phyloP scores from a whole-genome alignment of 2,113 vertebrate genomes.

The Zapornia atra region DNA sequence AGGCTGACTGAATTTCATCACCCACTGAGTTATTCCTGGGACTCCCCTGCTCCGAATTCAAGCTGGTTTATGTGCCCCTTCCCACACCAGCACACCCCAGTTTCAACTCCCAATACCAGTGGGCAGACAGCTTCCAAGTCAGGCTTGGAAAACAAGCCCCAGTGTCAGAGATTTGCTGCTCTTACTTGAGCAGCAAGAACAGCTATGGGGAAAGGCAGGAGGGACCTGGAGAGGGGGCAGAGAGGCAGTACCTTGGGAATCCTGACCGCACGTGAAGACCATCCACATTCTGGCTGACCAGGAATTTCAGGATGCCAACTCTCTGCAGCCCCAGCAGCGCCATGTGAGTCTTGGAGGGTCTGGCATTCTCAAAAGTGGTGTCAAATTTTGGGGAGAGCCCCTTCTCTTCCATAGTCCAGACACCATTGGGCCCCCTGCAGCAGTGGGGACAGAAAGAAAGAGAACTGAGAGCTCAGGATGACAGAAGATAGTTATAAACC shows the following conservation, averaged over 20 bases:
- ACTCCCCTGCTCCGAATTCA: not conserved
- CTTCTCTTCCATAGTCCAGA: constrained; percentile 95
- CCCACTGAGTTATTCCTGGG: not conserved
- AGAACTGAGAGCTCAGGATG: not conserved
- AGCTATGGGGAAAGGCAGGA: not conserved
- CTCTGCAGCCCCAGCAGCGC: constrained; percentile 90
- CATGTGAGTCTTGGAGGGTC: constrained; percentile 92
- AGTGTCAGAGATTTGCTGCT: not conserved
- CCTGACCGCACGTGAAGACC: constrained; percentile 94
- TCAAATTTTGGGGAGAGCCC: constrained; percentile 91
- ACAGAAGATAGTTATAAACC: not conserved
- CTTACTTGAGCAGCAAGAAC: not conserved
- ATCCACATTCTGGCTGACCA: constrained; percentile 97
- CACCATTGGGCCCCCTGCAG: constrained; percentile 91
- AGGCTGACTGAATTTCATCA: not conserved
- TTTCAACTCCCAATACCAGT: accelerated
- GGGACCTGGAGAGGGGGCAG: accelerated
- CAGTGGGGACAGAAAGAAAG: not conserved
- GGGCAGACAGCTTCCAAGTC: not conserved
- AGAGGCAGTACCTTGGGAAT: constrained; percentile 86
- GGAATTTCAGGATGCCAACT: constrained; percentile 88
- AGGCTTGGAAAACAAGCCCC: not conserved
- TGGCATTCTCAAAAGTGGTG: constrained; percentile 92
- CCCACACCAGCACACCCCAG: not conserved
- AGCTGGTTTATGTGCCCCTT: not conserved